Evolutionary conservation across 2,888 invertebrate species (phyloP).

Genomic region (Nezara viridula): DNA sequence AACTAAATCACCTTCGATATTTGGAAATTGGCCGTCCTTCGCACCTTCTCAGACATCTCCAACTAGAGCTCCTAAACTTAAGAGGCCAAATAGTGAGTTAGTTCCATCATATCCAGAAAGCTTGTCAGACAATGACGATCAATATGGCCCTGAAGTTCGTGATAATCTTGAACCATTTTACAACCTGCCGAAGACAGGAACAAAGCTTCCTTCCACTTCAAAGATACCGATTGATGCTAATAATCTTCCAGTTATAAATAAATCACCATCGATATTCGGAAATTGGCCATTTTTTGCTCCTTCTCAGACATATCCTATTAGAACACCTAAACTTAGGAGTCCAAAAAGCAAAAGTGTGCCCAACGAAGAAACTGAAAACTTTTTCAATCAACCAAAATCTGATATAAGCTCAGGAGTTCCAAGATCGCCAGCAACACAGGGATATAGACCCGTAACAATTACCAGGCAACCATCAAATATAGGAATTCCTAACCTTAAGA

Average conservation of each 20-base stretch:
- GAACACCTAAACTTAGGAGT: too few relatives aligned
- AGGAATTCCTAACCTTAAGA: neutral
- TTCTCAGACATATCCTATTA: too few relatives aligned
- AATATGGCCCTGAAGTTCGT: neutral
- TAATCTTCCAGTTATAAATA: neutral
- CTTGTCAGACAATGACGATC: neutral
- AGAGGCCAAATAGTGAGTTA: neutral
- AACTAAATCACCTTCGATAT: neutral
- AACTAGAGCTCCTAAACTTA: too few relatives aligned
- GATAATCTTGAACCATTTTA: neutral
- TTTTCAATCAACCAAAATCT: too few relatives aligned
- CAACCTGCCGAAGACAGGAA: neutral
- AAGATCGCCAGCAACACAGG: too few relatives aligned
- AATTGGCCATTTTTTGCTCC: too few relatives aligned
- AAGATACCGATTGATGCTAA: neutral
- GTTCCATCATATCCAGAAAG: neutral
- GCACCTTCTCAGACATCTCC: neutral
- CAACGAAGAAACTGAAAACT: too few relatives aligned
- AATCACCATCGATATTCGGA: too few relatives aligned
- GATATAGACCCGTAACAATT: too few relatives aligned
- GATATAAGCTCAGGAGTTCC: too few relatives aligned
- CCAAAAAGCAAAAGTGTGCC: too few relatives aligned
- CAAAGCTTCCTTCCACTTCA: neutral
- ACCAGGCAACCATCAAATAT: too few relatives aligned
- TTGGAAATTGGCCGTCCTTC: neutral